Conservation (phyloP, 2,113 vertebrate species). For the Orycteropus afer region DNA sequence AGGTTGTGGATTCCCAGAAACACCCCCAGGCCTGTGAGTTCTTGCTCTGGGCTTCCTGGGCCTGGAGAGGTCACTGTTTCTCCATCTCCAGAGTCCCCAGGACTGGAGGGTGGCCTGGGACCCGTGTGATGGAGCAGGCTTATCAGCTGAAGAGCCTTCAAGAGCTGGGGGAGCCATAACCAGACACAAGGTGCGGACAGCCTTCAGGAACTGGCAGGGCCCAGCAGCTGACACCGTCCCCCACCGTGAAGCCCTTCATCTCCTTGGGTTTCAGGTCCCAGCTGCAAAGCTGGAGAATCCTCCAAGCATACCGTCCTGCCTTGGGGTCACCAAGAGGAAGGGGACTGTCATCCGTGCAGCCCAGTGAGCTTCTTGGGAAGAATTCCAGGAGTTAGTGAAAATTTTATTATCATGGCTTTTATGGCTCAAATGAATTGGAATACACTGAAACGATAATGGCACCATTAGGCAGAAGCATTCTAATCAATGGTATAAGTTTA, state of each 20-base stretch:
- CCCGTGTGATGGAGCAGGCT: not conserved
- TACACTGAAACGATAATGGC: not conserved
- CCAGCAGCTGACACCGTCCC: not conserved
- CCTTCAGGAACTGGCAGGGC: not conserved
- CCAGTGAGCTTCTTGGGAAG: not conserved
- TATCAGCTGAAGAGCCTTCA: not conserved
- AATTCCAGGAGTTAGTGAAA: constrained; percentile 3
- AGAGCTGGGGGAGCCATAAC: too few species aligned
- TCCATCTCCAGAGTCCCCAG: not conserved
- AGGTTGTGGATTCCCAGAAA: not conserved
- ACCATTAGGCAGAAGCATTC: constrained; percentile 31
- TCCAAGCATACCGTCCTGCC: accelerated
- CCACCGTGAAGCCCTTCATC: too few species aligned
- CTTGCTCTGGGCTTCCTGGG: not conserved
- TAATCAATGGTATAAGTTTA: constrained; percentile 43
- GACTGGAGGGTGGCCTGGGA: not conserved
- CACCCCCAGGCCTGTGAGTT: not conserved
- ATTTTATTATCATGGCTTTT: not conserved
- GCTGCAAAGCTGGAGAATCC: not conserved
- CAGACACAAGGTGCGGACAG: not conserved
- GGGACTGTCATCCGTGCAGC: accelerated
- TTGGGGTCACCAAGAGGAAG: accelerated
- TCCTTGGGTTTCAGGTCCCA: not conserved
- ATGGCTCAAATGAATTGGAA: constrained; percentile 53
- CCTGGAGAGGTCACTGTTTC: not conserved